Conservation (phyloP, 2,888 invertebrate species). For the Choreutis nemorana region DNA sequence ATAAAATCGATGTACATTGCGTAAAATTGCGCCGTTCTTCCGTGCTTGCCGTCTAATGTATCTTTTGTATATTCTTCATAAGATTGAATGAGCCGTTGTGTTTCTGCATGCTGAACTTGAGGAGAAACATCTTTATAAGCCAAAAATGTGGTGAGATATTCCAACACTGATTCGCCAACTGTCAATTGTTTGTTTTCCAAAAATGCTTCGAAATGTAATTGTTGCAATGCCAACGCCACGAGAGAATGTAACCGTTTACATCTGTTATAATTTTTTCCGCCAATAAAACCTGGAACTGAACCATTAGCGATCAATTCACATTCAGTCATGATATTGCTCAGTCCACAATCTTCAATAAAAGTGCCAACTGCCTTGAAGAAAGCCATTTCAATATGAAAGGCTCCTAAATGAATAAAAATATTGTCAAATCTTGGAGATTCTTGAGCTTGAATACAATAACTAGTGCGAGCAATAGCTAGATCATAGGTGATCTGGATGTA, state of each 20-base stretch:
- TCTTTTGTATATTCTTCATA: slow-evolving; percentile 7
- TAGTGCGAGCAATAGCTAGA: slow-evolving; percentile 15
- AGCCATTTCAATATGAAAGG: slow-evolving; percentile 18
- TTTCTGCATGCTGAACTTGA: slow-evolving; percentile 8
- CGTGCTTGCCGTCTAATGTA: slow-evolving; percentile 7
- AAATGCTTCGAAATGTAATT: slow-evolving; percentile 11
- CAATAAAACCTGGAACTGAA: slow-evolving; percentile 20
- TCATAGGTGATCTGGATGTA: slow-evolving; percentile 19
- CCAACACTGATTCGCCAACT: slow-evolving; percentile 7
- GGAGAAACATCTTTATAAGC: slow-evolving; percentile 5
- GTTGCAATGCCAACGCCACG: slow-evolving; percentile 9
- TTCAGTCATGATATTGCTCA: slow-evolving; percentile 16
- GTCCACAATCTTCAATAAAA: slow-evolving; percentile 16
- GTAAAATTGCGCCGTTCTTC: slow-evolving; percentile 11
- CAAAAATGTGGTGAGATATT: slow-evolving; percentile 8
- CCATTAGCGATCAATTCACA: slow-evolving; percentile 17
- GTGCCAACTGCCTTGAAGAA: slow-evolving; percentile 21
- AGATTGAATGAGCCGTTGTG: slow-evolving; percentile 6
- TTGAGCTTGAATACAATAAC: slow-evolving; percentile 14
- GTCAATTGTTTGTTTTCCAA: slow-evolving; percentile 5
- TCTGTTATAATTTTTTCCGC: slow-evolving; percentile 21
- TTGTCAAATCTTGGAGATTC: slow-evolving; percentile 15
- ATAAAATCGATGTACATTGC: slow-evolving; percentile 9
- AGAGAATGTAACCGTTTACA: slow-evolving; percentile 16
- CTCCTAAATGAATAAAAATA: slow-evolving; percentile 18